Conservation (phyloP, 2,888 invertebrate species). For the Cryptus viduatorius region DNA sequence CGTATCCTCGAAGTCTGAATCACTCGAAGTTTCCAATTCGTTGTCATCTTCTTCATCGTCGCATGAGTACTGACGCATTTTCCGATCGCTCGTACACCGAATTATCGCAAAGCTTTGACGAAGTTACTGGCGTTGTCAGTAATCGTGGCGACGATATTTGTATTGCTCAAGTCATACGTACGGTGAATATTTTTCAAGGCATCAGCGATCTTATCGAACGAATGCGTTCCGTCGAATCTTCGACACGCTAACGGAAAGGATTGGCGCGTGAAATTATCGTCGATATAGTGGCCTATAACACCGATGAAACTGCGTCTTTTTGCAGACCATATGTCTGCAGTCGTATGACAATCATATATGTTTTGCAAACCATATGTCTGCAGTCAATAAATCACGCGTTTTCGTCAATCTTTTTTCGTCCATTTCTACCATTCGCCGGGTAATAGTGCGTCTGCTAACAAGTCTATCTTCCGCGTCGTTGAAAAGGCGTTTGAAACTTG, state of each 20-base stretch:
- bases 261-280: slow-evolving; percentile 22
- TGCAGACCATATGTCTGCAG: slow-evolving; percentile 39
- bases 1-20: slow-evolving; percentile 18
- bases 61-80: slow-evolving; percentile 13
- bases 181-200: slow-evolving; percentile 45
- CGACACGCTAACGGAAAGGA: slow-evolving; percentile 15
- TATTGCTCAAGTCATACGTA: slow-evolving; percentile 21
- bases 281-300: slow-evolving; percentile 27
- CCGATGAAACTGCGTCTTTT: slow-evolving; percentile 22
- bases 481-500: slow-evolving; percentile 29
- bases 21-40: neutral
- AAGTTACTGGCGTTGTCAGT: slow-evolving; percentile 53
- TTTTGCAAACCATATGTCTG: slow-evolving; percentile 9
- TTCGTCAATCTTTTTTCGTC: slow-evolving; percentile 21
- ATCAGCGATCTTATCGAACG: slow-evolving; percentile 26
- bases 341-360: too few species aligned
- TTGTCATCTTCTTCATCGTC: slow-evolving; percentile 28
- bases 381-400: slow-evolving; percentile 23
- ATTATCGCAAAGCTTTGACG: slow-evolving; percentile 43
- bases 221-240: slow-evolving; percentile 22
- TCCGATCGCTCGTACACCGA: slow-evolving; percentile 32
- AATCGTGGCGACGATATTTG: slow-evolving; percentile 44
- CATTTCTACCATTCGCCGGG: slow-evolving; percentile 13
- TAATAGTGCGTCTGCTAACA: slow-evolving; percentile 20
- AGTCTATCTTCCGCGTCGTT: slow-evolving; percentile 1